Conservation (phyloP, 2,113 vertebrate genomes). For the Notarius lentiginosus region DNA sequence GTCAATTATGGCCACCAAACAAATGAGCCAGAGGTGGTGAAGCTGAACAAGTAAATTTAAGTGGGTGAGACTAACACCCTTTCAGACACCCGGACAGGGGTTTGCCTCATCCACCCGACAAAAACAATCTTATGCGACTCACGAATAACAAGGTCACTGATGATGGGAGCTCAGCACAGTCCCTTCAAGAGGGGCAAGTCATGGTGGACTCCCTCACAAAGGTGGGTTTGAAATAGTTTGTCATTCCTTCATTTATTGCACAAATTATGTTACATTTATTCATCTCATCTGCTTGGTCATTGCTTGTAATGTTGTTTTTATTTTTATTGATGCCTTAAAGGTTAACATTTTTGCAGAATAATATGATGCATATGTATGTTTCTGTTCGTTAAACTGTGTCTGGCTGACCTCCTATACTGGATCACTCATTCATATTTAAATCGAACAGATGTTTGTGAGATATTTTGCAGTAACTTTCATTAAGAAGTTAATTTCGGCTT, state of each 20-base stretch:
- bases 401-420: not conserved
- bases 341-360: not conserved
- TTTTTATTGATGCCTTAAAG: not conserved
- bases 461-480: not conserved
- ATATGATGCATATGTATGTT: not conserved
- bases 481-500: not conserved
- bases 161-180: conserved; percentile 59
- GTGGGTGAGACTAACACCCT: conserved; percentile 52
- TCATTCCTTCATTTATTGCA: not conserved
- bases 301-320: not conserved
- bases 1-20: conserved; percentile 18
- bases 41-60: conserved; percentile 52
- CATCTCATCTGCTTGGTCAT: not conserved
- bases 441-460: not conserved
- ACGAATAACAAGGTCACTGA: conserved; percentile 73
- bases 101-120: conserved; percentile 46
- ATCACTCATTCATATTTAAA: not conserved
- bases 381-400: not conserved
- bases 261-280: not conserved
- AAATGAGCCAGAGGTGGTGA: not conserved
- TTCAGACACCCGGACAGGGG: conserved; percentile 59
- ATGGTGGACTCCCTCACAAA: conserved; percentile 72
- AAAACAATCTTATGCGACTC: conserved; percentile 67
- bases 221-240: conserved; percentile 59
- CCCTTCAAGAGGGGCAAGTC: conserved; percentile 62